A percentile compares a stretch with the other conserved stretches of the same genome.
phyloP scores from a whole-genome alignment of 2,888 invertebrate species.

The Andrena flavipes region DNA sequence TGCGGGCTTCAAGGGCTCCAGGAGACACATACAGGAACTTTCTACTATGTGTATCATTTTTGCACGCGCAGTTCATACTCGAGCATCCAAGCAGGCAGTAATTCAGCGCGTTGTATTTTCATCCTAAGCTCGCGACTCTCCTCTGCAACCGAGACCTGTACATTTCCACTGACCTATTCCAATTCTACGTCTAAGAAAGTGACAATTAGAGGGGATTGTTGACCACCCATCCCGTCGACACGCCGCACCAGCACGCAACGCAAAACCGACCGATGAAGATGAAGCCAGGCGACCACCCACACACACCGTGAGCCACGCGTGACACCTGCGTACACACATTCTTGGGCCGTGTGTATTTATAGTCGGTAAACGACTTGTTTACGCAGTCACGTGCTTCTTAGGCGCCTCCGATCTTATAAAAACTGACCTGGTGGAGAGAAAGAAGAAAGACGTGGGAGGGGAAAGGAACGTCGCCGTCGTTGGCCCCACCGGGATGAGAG shows the following conservation, averaged over 20 bases:
- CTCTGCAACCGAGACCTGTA: no score
- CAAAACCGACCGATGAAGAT: neutral
- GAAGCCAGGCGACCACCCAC: slow-evolving; percentile 23
- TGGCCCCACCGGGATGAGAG: neutral
- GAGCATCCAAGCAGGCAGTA: no score
- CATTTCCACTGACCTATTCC: slow-evolving; percentile 13
- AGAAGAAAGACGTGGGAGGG: slow-evolving; percentile 1
- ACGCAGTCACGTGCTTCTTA: slow-evolving; percentile 59
- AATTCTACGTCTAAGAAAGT: no score
- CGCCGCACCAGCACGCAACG: neutral
- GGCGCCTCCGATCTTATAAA: slow-evolving; percentile 25
- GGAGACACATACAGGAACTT: no score
- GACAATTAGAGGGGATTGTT: no score
- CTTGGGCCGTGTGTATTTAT: slow-evolving; percentile 62
- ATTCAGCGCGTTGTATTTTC: no score
- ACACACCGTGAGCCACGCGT: slow-evolving; percentile 1
- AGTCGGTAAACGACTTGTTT: slow-evolving; percentile 73
- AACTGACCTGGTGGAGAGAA: slow-evolving; percentile 9
- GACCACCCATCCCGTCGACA: neutral
- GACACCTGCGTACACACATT: slow-evolving; percentile 53
- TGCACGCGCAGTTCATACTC: no score
- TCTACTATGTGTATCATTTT: no score
- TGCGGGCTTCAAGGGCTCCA: no score
- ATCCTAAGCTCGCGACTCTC: no score
- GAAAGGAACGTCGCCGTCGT: neutral